Evolutionary conservation across 2,888 invertebrate genomes (phyloP), one percentile per base, ranked within the genome.

Genomic region (Heliconius sara): DNA sequence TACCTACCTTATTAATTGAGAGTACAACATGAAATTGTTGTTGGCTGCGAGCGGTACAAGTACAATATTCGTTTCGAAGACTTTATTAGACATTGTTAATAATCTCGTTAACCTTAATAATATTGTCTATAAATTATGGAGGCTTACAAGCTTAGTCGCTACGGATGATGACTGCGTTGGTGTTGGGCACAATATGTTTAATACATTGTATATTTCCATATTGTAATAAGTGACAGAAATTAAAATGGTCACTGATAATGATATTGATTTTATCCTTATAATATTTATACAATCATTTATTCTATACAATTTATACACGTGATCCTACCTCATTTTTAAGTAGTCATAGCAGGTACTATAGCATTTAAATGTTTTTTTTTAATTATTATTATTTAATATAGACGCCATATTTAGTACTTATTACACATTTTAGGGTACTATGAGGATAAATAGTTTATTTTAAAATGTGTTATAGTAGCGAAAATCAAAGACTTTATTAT

Each of bases 31-130:
- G 82, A 88, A 89, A 88, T 87, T 88, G 84, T 83, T 86, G 85
- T 87, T 86, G 83, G 88, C 89, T 88, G 85, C 85, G 86, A 90
- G 90, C 89, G 84, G 84, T 90, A 90, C 87, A 89, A 80, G 87
- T 82, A 85, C 84, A 79, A 79, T 79, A 70, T 70, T 52, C n/a
- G 16, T 75, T 27, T 27, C 47, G 19, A 75, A 65, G 85, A 88
- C 88, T 87, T 87, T 86, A 87, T 88, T 86, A 81, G 75, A 76
- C 57, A 76, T 76, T 39, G 43, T 75, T 70, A 81, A 79, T 71
- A 80, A 81, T 66, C 39, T 75, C 39, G 70, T 77, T 75, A 75
- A 71, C 63, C 60, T 80, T 74, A 75, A 74, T 75, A 65, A 68
- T 74, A 77, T 70, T 77, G 52, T 74, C 70, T 77, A 80, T 80